Evolutionary conservation across 2,888 invertebrate species (phyloP), one percentile per base, ranked within the genome.

Genomic region (Tenthredo notha): DNA sequence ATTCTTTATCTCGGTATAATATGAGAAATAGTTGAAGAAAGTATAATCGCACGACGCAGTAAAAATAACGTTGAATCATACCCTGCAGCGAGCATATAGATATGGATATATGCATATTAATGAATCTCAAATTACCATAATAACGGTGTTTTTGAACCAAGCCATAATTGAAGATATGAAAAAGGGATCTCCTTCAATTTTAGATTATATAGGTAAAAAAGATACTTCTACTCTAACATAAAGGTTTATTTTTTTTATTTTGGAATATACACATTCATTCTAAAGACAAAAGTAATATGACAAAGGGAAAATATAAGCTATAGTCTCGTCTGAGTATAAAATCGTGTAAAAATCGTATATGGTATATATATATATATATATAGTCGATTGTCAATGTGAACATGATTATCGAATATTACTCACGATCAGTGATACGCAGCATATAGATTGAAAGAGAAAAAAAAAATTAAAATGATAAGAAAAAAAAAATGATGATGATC

Each of bases 11-110:
- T 12, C 25, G 21, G 9, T 61, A 12, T 25, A 61, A 61, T 25
- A 61, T 12, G 61, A 21, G 61, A 61, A 61, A 25, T 61, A 61
- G 61, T 61, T 61, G 40, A 40, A 72, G 29, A 25, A 74, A 10
- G 43, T 70, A 74, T 43, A 74, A 72, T 29, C 37, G 40, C 9
- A 33, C 58, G 29, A 78, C 78, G 78, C 78, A 78, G 78, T 78
- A 33, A 78, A 78, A 78, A 58, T 9, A 33, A 54, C 54, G 58
- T 78, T 78, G 78, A 78, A 78, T 78, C 78, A 78, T 54, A 54
- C 9, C 75, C 25, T 70, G 18, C 15, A 33, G 54, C 78, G n/a
- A 78, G 15, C 33, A 61, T 21, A 37, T 21, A 37, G 15, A 10
- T 15, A 37, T 18, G 43, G 5, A 37, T 40, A 72, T 74, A 25